These are phyloP conservation scores for Diprion similis DNA, from an alignment of 1,140 invertebrate species.

Conservation along the genomic window DNA sequence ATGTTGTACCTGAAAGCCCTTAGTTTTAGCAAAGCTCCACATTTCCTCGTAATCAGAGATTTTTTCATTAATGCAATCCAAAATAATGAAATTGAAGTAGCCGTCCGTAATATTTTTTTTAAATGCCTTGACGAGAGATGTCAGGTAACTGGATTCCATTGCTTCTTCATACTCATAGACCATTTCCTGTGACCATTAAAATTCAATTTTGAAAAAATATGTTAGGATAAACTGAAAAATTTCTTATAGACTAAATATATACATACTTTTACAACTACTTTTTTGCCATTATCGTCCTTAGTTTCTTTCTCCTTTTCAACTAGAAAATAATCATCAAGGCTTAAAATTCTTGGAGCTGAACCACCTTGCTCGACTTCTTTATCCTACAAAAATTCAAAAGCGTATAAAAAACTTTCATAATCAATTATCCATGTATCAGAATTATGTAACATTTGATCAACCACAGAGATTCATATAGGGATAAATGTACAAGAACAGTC, in stretches of 20 bases:
- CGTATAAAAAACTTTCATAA: constrained; percentile 16
- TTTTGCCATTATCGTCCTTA: constrained; percentile 82
- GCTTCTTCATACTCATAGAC: constrained; percentile 91
- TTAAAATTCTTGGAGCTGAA: constrained; percentile 86
- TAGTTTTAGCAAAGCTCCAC: constrained; percentile 85
- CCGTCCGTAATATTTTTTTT: constrained; percentile 92
- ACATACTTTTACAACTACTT: constrained; percentile 68
- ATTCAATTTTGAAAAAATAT: constrained; percentile 8
- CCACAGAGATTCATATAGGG: too few relatives aligned
- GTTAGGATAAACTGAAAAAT: neutral
- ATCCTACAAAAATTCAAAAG: constrained; percentile 64
- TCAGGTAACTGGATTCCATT: constrained; percentile 82
- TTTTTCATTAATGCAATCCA: constrained; percentile 87
- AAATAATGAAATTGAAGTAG: constrained; percentile 92
- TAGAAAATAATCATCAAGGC: constrained; percentile 96
- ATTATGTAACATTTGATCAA: neutral
- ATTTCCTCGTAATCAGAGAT: constrained; percentile 85
- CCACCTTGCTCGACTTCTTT: constrained; percentile 79
- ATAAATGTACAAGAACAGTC: neutral
- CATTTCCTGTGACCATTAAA: constrained; percentile 70
- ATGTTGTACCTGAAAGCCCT: constrained; percentile 83
- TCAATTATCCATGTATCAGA: neutral
- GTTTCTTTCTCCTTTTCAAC: constrained; percentile 85
- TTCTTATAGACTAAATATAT: neutral
- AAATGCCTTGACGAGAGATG: constrained; percentile 87